phyloP scores from a whole-genome alignment of 2,113 vertebrate genomes.

The Rynchops niger region DNA sequence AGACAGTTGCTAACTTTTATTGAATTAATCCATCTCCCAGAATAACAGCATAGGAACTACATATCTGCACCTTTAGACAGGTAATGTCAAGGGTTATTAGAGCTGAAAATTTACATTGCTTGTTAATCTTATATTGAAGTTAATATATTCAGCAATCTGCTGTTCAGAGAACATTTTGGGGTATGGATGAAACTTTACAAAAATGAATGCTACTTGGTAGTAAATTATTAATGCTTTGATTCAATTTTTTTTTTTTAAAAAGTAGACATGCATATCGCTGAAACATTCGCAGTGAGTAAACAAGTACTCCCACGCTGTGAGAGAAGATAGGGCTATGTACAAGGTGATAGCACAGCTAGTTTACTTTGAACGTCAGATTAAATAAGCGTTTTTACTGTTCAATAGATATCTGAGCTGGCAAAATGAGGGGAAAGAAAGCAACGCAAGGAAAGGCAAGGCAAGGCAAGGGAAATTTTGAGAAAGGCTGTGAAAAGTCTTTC shows the following conservation, averaged over 20 bases:
- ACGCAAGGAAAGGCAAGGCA: neutral
- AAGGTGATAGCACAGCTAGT: neutral
- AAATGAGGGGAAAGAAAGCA: neutral
- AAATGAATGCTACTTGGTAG: neutral
- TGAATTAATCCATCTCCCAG: neutral
- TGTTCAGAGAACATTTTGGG: neutral
- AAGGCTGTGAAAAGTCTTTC: neutral
- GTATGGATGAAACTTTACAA: neutral
- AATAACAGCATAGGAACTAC: neutral
- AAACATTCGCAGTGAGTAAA: constrained; percentile 5
- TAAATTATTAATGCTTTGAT: neutral
- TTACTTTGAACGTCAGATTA: constrained; percentile 28
- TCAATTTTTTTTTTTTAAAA: neutral
- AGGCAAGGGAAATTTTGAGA: neutral
- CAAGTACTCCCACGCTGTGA: neutral
- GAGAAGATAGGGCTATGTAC: neutral
- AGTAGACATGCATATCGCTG: neutral
- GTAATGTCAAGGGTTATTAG: neutral
- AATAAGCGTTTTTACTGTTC: neutral
- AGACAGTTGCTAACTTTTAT: neutral
- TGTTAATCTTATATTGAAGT: neutral
- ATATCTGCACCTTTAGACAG: neutral
- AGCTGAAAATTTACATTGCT: neutral
- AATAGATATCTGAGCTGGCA: neutral
- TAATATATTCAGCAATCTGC: neutral